These are phyloP conservation scores for Aythya baeri DNA, from an alignment of 2,113 vertebrate genomes.

Conservation along the genomic window DNA sequence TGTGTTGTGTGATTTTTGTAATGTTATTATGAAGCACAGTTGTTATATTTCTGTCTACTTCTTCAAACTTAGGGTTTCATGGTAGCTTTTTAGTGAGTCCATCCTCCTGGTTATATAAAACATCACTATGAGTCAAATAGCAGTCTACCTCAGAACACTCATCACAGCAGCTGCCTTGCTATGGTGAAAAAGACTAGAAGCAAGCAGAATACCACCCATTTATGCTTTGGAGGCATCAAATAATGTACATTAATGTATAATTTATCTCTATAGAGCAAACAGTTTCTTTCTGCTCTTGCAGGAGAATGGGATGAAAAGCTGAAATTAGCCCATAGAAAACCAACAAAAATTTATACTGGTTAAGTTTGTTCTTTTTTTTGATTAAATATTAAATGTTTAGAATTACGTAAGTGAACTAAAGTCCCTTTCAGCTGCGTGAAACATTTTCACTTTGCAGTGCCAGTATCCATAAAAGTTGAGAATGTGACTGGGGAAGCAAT, in stretches of 20 bases:
- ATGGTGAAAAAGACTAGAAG: background rate
- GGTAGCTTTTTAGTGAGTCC: background rate
- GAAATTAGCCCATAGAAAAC: background rate
- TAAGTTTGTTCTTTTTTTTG: background rate
- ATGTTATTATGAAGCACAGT: background rate
- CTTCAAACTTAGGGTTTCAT: background rate
- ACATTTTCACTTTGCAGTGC: conserved; percentile 17
- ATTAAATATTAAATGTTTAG: background rate
- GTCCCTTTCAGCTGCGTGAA: background rate
- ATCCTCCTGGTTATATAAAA: background rate
- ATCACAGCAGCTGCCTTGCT: background rate
- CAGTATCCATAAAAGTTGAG: background rate
- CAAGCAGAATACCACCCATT: background rate
- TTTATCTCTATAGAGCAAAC: background rate
- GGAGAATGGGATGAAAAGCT: background rate
- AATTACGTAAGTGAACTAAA: background rate
- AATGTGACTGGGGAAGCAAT: conserved; percentile 10
- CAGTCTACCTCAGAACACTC: background rate
- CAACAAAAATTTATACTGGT: background rate
- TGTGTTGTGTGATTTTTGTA: background rate
- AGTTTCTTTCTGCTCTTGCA: background rate
- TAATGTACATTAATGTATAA: background rate
- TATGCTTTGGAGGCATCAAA: background rate
- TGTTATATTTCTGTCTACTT: background rate
- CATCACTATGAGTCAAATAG: background rate